A percentile compares a stretch with the other conserved stretches of the same genome.
phyloP scores from a whole-genome alignment of 2,113 vertebrate genomes.

The Stigmatopora nigra region DNA sequence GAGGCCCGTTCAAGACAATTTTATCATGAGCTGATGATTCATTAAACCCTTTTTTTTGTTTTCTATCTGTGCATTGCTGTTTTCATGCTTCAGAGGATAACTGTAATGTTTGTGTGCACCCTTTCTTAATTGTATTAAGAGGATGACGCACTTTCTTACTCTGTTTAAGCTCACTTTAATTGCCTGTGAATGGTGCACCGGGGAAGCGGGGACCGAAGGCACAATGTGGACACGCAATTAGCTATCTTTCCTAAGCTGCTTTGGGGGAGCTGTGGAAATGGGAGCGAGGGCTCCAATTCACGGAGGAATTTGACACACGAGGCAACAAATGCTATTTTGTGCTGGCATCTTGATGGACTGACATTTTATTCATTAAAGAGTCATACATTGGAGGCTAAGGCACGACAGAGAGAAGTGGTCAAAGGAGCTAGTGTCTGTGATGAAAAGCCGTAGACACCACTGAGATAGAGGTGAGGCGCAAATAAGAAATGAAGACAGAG shows the following conservation, averaged over 20 bases:
- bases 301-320: conserved; percentile 63
- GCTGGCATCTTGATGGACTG: conserved; percentile 63
- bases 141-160: conserved; percentile 76
- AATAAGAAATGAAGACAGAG: conserved; percentile 41
- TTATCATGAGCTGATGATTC: conserved; percentile 30
- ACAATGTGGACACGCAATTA: conserved; percentile 68
- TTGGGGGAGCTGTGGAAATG: conserved; percentile 33
- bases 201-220: conserved; percentile 53
- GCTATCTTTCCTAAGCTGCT: conserved; percentile 64
- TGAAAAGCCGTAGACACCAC: conserved; percentile 28
- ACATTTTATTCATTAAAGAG: conserved; percentile 67
- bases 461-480: conserved; percentile 40
- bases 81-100: conserved; percentile 50
- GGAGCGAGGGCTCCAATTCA: conserved; percentile 47
- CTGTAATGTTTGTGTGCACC: conserved; percentile 62
- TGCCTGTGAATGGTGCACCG: conserved; percentile 70
- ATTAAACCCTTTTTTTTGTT: conserved; percentile 18
- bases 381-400: conserved; percentile 42
- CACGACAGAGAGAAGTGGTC: conserved; percentile 49
- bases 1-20: too few relatives aligned
- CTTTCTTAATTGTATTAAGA: conserved; percentile 74
- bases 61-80: conserved; percentile 37
- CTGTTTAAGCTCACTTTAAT: conserved; percentile 78
- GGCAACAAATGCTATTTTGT: conserved; percentile 63
- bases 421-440: conserved; percentile 28